phyloP scores from a whole-genome alignment of 2,888 invertebrate species.

The Baronia brevicornis region DNA sequence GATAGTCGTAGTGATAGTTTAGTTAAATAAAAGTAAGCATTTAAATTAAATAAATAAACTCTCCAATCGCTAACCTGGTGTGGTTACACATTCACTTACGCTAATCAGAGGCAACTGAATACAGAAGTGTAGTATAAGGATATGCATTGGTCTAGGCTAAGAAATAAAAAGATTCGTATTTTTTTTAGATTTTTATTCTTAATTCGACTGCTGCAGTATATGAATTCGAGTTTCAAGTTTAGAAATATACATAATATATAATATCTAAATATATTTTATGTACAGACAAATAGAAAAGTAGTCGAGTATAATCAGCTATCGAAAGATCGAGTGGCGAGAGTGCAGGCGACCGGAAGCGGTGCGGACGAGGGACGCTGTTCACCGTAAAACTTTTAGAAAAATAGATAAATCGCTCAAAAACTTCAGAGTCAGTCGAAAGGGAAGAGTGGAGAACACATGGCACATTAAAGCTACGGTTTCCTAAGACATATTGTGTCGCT shows the following conservation, averaged over 20 bases:
- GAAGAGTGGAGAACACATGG: slow-evolving; percentile 46
- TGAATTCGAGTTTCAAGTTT: slow-evolving; percentile 73
- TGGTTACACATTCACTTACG: too few relatives aligned
- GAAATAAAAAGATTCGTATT: slow-evolving; percentile 23
- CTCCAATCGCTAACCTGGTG: too few relatives aligned
- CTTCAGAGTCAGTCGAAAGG: slow-evolving; percentile 72
- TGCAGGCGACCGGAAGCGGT: slow-evolving; percentile 73
- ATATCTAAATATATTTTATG: slow-evolving; percentile 76
- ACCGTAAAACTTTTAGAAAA: slow-evolving; percentile 75
- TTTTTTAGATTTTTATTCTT: slow-evolving; percentile 61
- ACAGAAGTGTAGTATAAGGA: too few relatives aligned
- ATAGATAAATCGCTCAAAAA: slow-evolving; percentile 76
- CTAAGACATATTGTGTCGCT: too few relatives aligned
- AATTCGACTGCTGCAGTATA: slow-evolving; percentile 74
- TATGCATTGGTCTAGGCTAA: not conserved
- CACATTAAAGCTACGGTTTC: slow-evolving; percentile 15
- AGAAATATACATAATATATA: slow-evolving; percentile 75
- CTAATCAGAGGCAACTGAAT: too few relatives aligned
- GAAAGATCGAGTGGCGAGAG: slow-evolving; percentile 73
- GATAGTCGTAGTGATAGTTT: too few relatives aligned
- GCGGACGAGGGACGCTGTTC: slow-evolving; percentile 72
- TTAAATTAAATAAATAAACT: too few relatives aligned
- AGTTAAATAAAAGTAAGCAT: too few relatives aligned
- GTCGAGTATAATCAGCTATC: slow-evolving; percentile 73
- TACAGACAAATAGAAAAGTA: slow-evolving; percentile 76